Base-by-base conservation (phyloP, 2,888 invertebrate genomes). In the Brenthis ino region DNA sequence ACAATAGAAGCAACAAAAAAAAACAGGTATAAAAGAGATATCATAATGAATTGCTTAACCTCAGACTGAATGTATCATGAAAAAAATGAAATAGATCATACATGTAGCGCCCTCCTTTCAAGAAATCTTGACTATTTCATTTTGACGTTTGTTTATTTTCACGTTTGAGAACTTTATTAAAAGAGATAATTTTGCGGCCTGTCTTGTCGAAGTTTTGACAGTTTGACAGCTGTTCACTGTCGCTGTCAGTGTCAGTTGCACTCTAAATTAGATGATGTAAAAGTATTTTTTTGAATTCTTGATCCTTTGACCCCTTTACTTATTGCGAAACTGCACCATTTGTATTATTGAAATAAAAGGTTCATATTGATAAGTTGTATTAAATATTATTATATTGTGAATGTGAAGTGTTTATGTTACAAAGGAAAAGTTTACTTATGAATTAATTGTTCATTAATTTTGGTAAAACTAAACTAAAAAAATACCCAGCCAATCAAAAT, bases 291-390 rank as follows among this genome's bases (percentile, higher is more conserved):
- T 67, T 56, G 64, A 60, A 69, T 68, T 73, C 58, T 57, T 74
- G 70, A 68, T 71, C 74, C 65, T 72, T 73, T 74, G 74, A 74
- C 74, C 73, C 61, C 65, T 47, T 69, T 71, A 67, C 57, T 70
- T 69, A 65, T 67, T 64, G 33, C 53, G 37, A 66, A 66, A 54
- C 33, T 43, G 12, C n/a, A 64, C 56, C 57, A 55, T n/a, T 50
- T 64, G 4, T 65, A 66, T 65, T 72, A 75, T 75, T n/a, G 28
- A n/a, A n/a, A 16, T n/a, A 60, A 12, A 33, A 50, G 24, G n/a
- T 12, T n/a, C n/a, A 28, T 28, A 60, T 60, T 60, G 28, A 12
- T 3, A 50, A 50, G 12, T 28, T 11, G 16, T 12, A 8, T 24
- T 12, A 54, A 28, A 12, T 58, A 28, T 48, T 14, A 28, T 28